Evolutionary conservation across 1,140 invertebrate species (phyloP).

Genomic region (Drosophila nigromelanica): DNA sequence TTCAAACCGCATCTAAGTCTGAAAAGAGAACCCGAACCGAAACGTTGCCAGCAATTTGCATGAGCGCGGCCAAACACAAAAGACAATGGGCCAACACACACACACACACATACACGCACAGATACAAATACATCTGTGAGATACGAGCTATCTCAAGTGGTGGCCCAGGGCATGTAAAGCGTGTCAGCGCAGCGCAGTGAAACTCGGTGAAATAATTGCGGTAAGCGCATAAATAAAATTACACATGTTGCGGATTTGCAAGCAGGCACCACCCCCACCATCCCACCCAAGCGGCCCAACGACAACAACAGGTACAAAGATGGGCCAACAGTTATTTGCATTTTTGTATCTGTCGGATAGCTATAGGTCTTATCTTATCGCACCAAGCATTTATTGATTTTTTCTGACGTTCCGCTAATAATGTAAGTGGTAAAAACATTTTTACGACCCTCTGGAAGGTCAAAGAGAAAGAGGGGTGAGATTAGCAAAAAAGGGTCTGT

Average conservation of each 20-base stretch:
- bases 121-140: conserved; percentile 45
- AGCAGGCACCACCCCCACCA: conserved; percentile 22
- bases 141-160: conserved; percentile 44
- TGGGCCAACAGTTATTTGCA: conserved; percentile 23
- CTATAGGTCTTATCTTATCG: conserved; percentile 30
- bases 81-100: conserved; percentile 48
- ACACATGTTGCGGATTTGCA: conserved; percentile 60
- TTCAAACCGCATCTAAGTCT: conserved; percentile 61
- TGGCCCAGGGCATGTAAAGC: conserved; percentile 67
- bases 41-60: conserved; percentile 54
- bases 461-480: neutral
- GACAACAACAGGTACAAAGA: conserved; percentile 14
- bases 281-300: neutral
- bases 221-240: conserved; percentile 66
- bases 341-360: conserved; percentile 30
- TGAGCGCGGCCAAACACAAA: conserved; percentile 62
- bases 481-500: conserved; percentile 24
- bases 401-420: conserved; percentile 19
- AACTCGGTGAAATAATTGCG: conserved; percentile 76
- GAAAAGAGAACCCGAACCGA: conserved; percentile 57
- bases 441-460: conserved; percentile 23
- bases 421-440: conserved; percentile 41
- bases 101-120: neutral
- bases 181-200: conserved; percentile 75
- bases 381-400: conserved; percentile 43